Base-by-base conservation (phyloP, 2,113 vertebrate species). In the Oxyura jamaicensis region DNA sequence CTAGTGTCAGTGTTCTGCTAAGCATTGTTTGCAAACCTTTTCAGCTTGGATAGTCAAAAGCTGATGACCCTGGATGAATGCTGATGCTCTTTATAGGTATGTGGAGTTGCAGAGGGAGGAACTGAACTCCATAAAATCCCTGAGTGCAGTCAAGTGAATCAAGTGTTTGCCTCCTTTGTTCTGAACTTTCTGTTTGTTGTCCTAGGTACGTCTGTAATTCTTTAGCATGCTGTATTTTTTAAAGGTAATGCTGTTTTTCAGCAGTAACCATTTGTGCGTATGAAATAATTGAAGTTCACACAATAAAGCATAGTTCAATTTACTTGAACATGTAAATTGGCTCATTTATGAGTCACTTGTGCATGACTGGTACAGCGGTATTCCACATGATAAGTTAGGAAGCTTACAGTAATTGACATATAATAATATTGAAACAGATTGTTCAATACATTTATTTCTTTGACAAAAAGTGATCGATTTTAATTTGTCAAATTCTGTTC, bases 281-380 rank as follows among this genome's bases (percentile, higher is more conserved):
- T 63, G 31, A 92, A 87, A 48, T 91, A 83, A 90, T 55, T 90
- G 80, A 80, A 50, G 42, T 87, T 83, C 3, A 0, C 83, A 69
- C 11, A 74, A 48, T 90, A 91, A 91, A 82, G 55, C 59, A 58
- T 33, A 60, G 63, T 85, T 96, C 72, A 77, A 44, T 95, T 94
- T 95, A 84, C 83, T 78, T 71, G 55, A 93, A 95, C 73, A 52
- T 90, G 73, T 85, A 84, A 96, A 94, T 88, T 55, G 80, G 31
- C 48, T 90, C 60, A 28, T 96, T 93, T 93, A 62, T 92, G 86
- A 94, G 67, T 95, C 80, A 59, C 58, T 96, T 85, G 83, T 74
- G 83, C 35, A 42, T 91, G 79, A 82, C 81, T 81, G 65, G 69
- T 88, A 53, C 21, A 26, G 26, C 63, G 52, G 69, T 60, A 89